These are phyloP conservation scores for Sciurus niger DNA, from an alignment of 2,113 vertebrate species.

Conservation along the genomic window DNA sequence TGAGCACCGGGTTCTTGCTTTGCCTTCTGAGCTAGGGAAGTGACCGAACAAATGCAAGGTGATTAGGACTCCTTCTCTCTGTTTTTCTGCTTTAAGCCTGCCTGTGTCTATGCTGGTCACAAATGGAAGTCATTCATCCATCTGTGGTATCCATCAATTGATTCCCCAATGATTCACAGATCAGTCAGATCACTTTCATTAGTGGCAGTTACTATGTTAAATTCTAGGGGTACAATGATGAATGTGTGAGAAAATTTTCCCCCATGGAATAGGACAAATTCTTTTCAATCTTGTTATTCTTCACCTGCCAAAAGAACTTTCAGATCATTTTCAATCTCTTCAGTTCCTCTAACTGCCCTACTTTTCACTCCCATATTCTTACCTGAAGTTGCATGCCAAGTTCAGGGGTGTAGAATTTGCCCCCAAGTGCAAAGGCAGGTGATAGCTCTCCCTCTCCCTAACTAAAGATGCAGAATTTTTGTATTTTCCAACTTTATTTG, in stretches of 20 bases:
- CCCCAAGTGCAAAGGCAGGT: not conserved
- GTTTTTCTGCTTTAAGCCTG: not conserved
- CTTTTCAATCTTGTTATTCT: not conserved
- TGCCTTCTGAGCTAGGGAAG: not conserved
- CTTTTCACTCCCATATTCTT: not conserved
- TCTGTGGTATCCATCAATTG: not conserved
- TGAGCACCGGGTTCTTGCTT: not conserved
- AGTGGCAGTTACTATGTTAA: not conserved
- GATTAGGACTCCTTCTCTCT: not conserved
- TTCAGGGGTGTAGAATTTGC: not conserved
- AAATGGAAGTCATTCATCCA: not conserved
- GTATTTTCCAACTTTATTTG: slow-evolving; percentile 10
- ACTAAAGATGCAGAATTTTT: not conserved
- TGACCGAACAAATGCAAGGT: not conserved
- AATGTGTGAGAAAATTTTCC: not conserved
- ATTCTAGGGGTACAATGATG: not conserved
- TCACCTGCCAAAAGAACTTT: not conserved
- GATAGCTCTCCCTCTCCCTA: not conserved
- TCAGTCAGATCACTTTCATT: not conserved
- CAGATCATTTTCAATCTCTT: not conserved
- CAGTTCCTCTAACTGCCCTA: not conserved
- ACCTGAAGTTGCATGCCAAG: not conserved
- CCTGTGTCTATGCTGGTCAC: not conserved
- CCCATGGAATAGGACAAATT: not conserved
- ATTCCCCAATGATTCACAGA: not conserved